Conservation (phyloP, 2,888 invertebrate genomes). For the Pheosia tremula region DNA sequence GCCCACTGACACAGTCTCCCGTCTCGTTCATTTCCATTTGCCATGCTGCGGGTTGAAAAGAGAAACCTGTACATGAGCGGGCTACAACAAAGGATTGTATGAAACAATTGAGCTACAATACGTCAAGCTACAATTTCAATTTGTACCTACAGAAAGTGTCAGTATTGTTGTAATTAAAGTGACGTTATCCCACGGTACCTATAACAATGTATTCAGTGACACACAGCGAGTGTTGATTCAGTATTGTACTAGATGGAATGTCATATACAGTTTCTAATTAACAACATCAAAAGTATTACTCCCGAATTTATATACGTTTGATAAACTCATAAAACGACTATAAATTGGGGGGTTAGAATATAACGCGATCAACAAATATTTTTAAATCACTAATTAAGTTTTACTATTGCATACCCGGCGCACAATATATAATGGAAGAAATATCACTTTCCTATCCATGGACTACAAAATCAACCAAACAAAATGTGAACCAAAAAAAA, state of each 20-base stretch:
- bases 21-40: conserved; percentile 56
- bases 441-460: no score
- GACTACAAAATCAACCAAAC: no score
- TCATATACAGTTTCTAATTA: conserved; percentile 31
- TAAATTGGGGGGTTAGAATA: conserved; percentile 10
- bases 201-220: conserved; percentile 39
- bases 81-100: conserved; percentile 50
- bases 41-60: conserved; percentile 39
- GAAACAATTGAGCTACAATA: conserved; percentile 59
- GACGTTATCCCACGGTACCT: conserved; percentile 44
- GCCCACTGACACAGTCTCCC: conserved; percentile 70
- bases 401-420: conserved; percentile 19
- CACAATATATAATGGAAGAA: background rate
- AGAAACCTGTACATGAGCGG: conserved; percentile 30
- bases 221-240: conserved; percentile 34
- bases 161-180: conserved; percentile 59
- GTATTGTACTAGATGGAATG: conserved; percentile 35
- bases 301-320: no score
- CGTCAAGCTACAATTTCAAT: conserved; percentile 63
- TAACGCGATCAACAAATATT: conserved; percentile 21
- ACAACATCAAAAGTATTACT: conserved; percentile 24
- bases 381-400: conserved; percentile 20
- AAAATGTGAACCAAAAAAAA: no score
- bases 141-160: conserved; percentile 56
- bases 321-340: no score